These are phyloP conservation scores for Blastobasis lacticolella DNA, from an alignment of 2,888 invertebrate genomes.

Conservation along the genomic window DNA sequence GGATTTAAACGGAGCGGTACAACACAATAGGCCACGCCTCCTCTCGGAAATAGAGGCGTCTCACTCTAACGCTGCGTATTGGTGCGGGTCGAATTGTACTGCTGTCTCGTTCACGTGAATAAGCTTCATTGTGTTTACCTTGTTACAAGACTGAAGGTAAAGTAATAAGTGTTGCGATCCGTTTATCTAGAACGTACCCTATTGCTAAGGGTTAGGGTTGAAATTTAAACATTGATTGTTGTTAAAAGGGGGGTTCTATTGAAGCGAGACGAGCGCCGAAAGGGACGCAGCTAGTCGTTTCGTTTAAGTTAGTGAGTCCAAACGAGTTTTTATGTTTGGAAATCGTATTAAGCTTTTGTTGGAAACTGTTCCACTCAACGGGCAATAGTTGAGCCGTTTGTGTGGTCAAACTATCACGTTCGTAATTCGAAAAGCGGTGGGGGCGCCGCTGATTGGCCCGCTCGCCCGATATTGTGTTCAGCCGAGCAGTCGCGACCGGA, in stretches of 20 bases:
- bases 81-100: conserved; percentile 7
- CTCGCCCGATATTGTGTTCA: conserved; percentile 56
- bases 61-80: conserved; percentile 24
- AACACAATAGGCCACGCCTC: conserved; percentile 54
- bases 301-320: conserved; percentile 69
- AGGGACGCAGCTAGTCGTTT: conserved; percentile 60
- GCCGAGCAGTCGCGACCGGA: conserved; percentile 56
- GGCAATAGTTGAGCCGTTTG: conserved; percentile 68
- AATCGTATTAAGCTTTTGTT: conserved; percentile 75
- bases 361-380: conserved; percentile 72
- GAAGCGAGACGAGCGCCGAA: conserved; percentile 55
- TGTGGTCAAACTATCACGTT: conserved; percentile 69
- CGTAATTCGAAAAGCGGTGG: conserved; percentile 53
- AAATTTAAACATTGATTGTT: conserved; percentile 24
- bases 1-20: conserved; percentile 69
- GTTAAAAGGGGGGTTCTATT: conserved; percentile 50
- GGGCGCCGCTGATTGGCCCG: conserved; percentile 64
- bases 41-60: conserved; percentile 31
- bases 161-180: conserved; percentile 31
- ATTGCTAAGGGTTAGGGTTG: fast-evolving
- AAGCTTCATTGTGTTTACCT: conserved; percentile 50
- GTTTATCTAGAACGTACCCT: conserved; percentile 22
- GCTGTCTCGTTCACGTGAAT: conserved; percentile 44
- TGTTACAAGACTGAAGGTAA: conserved; percentile 43
- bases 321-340: conserved; percentile 74